phyloP scores from a whole-genome alignment of 2,113 vertebrate species.

The Saguinus midas region DNA sequence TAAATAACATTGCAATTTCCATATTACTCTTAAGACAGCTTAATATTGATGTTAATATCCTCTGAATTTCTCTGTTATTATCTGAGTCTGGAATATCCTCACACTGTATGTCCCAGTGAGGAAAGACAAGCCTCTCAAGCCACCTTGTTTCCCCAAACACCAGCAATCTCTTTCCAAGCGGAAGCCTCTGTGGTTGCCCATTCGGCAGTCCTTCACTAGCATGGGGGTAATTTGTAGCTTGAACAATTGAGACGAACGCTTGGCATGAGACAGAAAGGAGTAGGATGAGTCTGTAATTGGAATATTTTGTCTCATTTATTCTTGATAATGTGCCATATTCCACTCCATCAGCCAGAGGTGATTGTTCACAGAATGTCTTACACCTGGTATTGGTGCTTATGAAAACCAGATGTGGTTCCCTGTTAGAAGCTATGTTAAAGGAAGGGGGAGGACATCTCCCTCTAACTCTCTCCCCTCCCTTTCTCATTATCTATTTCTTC shows the following conservation, averaged over 20 bases:
- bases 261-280: slow-evolving; percentile 77
- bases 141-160: slow-evolving; percentile 38
- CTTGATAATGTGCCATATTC: slow-evolving; percentile 85
- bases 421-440: neutral
- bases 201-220: slow-evolving; percentile 54
- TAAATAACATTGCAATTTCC: neutral
- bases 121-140: neutral
- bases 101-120: neutral
- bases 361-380: slow-evolving; percentile 78
- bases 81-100: neutral
- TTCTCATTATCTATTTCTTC: neutral
- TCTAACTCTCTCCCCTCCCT: neutral
- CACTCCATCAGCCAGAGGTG: slow-evolving; percentile 81
- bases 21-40: neutral
- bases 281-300: slow-evolving; percentile 81
- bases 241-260: slow-evolving; percentile 81
- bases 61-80: neutral
- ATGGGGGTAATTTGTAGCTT: slow-evolving; percentile 79
- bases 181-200: neutral
- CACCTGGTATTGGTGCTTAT: slow-evolving; percentile 75
- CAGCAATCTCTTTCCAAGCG: slow-evolving; percentile 43
- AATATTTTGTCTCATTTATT: slow-evolving; percentile 87
- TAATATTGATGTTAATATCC: rapidly evolving
- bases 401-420: slow-evolving; percentile 54
- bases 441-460: neutral